These are phyloP conservation scores for Gorsachius magnificus DNA, from an alignment of 2,797 vertebrate species.

Conservation along the genomic window DNA sequence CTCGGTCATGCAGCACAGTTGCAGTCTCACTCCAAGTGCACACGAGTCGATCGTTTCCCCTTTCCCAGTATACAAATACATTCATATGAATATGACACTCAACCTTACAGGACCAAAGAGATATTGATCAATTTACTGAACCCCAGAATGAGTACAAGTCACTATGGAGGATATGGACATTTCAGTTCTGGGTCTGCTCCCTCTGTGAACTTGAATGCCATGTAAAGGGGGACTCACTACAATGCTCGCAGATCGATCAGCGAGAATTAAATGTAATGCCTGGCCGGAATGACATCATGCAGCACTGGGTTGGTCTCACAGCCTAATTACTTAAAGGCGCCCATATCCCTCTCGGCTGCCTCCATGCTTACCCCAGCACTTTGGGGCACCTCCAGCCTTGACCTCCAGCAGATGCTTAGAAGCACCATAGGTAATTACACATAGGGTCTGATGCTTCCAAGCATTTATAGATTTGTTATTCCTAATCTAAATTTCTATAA, in stretches of 20 bases:
- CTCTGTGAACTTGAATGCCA: not conserved
- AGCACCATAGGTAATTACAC: not conserved
- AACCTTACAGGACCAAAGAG: not conserved
- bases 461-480: not conserved
- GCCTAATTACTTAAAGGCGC: not conserved
- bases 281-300: not conserved
- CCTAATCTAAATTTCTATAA: not conserved
- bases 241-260: fast-evolving
- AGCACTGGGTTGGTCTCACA: not conserved
- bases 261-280: not conserved
- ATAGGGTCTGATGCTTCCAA: not conserved
- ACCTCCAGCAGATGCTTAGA: not conserved
- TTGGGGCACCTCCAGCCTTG: fast-evolving
- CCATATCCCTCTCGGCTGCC: not conserved
- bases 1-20: fast-evolving
- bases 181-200: not conserved
- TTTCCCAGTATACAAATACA: not conserved
- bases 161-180: not conserved
- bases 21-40: fast-evolving
- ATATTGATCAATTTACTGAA: not conserved
- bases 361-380: not conserved
- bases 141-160: not conserved
- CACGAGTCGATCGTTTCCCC: fast-evolving
- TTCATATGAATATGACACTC: not conserved
- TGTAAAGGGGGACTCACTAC: not conserved